Evolutionary conservation across 2,113 vertebrate species (phyloP).

Genomic region (Chionomys nivalis): DNA sequence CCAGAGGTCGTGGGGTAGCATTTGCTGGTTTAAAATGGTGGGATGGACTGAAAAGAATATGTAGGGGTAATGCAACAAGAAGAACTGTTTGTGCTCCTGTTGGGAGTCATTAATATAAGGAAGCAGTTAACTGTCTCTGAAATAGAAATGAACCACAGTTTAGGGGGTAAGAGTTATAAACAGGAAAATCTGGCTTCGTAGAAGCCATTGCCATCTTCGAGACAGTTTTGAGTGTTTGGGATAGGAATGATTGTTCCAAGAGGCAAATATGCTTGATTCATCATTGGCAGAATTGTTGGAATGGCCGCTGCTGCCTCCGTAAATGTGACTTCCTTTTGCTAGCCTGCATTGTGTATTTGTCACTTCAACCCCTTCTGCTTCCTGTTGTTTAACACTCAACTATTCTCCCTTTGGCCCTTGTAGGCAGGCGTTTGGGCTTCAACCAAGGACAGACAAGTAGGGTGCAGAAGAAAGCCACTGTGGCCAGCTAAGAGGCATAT

Average conservation of each 20-base stretch:
- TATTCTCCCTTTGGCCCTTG: neutral
- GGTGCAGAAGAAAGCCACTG: neutral
- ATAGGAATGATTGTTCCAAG: neutral
- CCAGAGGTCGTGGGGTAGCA: neutral
- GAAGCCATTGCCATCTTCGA: neutral
- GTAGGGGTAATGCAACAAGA: neutral
- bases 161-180: neutral
- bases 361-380: neutral
- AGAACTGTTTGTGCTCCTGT: neutral
- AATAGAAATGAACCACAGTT: neutral
- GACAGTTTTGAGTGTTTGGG: neutral
- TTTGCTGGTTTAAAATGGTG: neutral
- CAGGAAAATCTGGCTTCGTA: neutral
- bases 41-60: neutral
- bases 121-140: neutral
- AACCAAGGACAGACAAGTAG: neutral
- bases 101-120: neutral
- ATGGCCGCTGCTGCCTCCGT: neutral
- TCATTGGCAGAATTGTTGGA: neutral
- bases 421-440: neutral
- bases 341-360: neutral
- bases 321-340: neutral
- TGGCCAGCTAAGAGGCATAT: neutral
- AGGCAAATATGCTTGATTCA: neutral
- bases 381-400: neutral